Evolutionary conservation across 23 tunicate genomes (phyloP), one percentile per base, ranked within the genome.

Genomic region (Ciona savignyi): DNA sequence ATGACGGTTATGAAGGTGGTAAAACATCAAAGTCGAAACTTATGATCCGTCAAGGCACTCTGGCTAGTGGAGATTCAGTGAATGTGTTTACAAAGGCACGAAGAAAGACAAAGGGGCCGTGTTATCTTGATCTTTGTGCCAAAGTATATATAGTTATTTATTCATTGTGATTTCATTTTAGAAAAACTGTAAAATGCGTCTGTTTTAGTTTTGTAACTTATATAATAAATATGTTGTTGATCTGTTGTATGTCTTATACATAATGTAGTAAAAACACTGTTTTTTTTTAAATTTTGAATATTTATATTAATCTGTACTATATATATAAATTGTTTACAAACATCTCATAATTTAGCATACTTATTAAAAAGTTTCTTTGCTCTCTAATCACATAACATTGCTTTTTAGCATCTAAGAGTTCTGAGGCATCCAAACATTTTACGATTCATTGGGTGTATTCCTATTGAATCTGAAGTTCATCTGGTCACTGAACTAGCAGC

Each of bases 361-460:
- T n/a, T n/a, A n/a, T n/a, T n/a, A n/a, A n/a, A n/a, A n/a, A n/a
- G n/a, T n/a, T n/a, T n/a, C n/a, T n/a, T n/a, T n/a, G n/a, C n/a
- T n/a, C n/a, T n/a, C n/a, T n/a, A n/a, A n/a, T n/a, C n/a, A 42
- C 56, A 42, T 42, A 42, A 42, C 56, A 42, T 42, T 9, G 56
- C 56, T 42, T 63, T 63, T 63, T 73, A 84, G 89, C 66, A 67
- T 70, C 49, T 90, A 32, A 90, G 83, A 71, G 27, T 83, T 69
- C 60, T 90, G 25, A 64, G 97, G 33, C 97, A 90, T 63, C 97
- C 97, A 2, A 90, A 90, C 51, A 78, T 90, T 68, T 61, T 90
- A 32, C 77, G 85, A 21, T 85, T 79, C 75, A 62, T 90, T 51
- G 76, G 84, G 1, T 78, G 69, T 35, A 77, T 84, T 31, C 25